Evolutionary conservation across 2,113 vertebrate genomes (phyloP), one percentile per base, ranked within the genome.

Genomic region (Psilopsiagon aurifrons): DNA sequence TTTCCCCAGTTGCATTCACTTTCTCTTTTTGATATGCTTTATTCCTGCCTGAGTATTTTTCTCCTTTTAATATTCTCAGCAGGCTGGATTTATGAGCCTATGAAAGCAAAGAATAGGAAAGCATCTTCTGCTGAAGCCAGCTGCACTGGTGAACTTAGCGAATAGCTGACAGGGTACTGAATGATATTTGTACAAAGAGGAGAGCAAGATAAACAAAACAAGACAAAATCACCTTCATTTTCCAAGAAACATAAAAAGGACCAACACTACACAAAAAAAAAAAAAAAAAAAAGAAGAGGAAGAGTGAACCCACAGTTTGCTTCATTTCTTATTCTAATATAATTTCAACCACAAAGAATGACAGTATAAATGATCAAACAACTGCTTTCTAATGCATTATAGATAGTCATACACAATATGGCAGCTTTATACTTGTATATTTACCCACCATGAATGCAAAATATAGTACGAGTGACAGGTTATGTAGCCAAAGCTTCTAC

Each of bases 401-500:
- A 94, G 96, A 97, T 95, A 94, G 78, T 87, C 90, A 94, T 91
- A 96, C 44, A 90, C 91, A 90, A 95, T 91, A 96, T 94, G 97
- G 93, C 97, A 97, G 94, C 85, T 97, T 94, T 95, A 95, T 92
- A 68, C 96, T 92, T 97, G 97, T 97, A 66, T 92, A 77, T 95
- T 95, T 97, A 97, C 91, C 89, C 86, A 92, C 60, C 49, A 79
- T 81, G 88, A 97, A 97, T 93, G 63, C 81, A 97, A 97, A 97
- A 94, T 94, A 96, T 66, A 97, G 92, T 75, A 64, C 83, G 97
- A 97, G 91, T 97, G 97, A 96, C 96, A 98, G 95, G 94, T 96
- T 98, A 95, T 83, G 93, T 90, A 97, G 93, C 96, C 95, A 95
- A 95, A 94, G 70, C 95, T 95, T 89, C 93, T 96, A 84, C 87